Base-by-base conservation (phyloP, 1,140 invertebrate species). In the Drosophila lacteicornis region DNA sequence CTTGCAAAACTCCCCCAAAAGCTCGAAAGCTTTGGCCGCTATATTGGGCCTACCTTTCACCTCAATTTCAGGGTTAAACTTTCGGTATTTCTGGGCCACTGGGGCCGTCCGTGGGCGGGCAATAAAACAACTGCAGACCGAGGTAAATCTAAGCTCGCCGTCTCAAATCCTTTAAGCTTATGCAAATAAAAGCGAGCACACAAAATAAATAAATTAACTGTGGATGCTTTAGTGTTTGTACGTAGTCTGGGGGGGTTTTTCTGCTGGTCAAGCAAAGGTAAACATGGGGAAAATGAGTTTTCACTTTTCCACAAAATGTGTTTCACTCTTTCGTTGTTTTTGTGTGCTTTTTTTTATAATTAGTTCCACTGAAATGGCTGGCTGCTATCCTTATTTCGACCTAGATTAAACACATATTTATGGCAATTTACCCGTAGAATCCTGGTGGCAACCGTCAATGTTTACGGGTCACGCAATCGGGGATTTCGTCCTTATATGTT, bases 201-300 rank as follows among this genome's bases (percentile, higher is more conserved):
- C 62, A 70, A 71, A 73, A 73, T 71, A 71, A 73, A 73, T 73
- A 73, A 73, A 73, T 73, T 73, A 73, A 73, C 43, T 58, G 42
- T 42, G 68, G 49, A n/a, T 58, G 65, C 51, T 49, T 49, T 27
- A 42, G 69, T 70, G 53, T 70, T 46, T 55, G 66, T 66, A 25
- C 9, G 56, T 70, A 27, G 25, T 57, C 65, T 46, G 69, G 27
- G 63, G 38, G 49, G 43, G 42, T n/a, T 46, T 67, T 68, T 69
- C 11, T 57, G 68, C 25, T 67, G 69, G 69, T 73, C 69, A 73
- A 59, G 67, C 69, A 4, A 71, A 51, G 69, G 69, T 73, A 73
- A 73, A 73, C 51, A 71, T 50, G 53, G 46, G 27, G 27, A 27
- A 73, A 73, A 73, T 71, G 53, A 59, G 67, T 51, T 73, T 71